Evolutionary conservation across 92 coral and sea anemone species (phyloP), one percentile per base, ranked within the genome.

Genomic region (Porites lobata): DNA sequence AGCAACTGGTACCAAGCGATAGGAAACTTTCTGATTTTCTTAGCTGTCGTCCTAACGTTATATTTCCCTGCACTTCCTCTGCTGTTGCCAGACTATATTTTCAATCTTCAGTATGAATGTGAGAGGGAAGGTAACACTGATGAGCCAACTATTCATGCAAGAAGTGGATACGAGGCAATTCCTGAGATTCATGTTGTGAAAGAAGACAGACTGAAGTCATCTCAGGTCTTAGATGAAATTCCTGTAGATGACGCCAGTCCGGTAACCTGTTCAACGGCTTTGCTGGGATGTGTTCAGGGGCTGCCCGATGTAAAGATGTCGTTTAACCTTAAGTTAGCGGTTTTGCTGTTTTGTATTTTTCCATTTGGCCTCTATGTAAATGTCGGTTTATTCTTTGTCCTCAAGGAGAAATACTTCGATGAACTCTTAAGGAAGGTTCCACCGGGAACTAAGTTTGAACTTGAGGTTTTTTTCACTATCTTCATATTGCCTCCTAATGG

Each of bases 241-340:
- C 81, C 81, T 26, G 65, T 77, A n/a, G 70, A 77, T 61, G 81
- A 77, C 20, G 26, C 69, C n/a, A 77, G 81, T 59, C 69, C 81
- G 9, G 21, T 77, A 29, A 58, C 66, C n/a, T 32, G n/a, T 62
- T 77, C 81, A 38, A 38, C 52, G n/a, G 14, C 62, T n/a, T 9
- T 77, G 0, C 24, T 24, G 8, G 43, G 68, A 56, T 76, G 20
- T 17, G 53, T 77, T 47, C 75, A 70, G 32, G 1, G 19, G 17
- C 56, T 77, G 53, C 81, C 52, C 8, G 52, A 47, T 77, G 43
- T 62, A 58, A 59, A 14, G 17, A 14, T 77, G 19, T 59, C 81
- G 24, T 77, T 77, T 77, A 77, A 77, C 67, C 17, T 38, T 4
- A 77, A 62, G 69, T 32, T 59, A 17, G 70, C 70, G 17, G 14